Evolutionary conservation across 2,888 invertebrate genomes (phyloP).

Genomic region (Hermaeophaga mercurialis): DNA sequence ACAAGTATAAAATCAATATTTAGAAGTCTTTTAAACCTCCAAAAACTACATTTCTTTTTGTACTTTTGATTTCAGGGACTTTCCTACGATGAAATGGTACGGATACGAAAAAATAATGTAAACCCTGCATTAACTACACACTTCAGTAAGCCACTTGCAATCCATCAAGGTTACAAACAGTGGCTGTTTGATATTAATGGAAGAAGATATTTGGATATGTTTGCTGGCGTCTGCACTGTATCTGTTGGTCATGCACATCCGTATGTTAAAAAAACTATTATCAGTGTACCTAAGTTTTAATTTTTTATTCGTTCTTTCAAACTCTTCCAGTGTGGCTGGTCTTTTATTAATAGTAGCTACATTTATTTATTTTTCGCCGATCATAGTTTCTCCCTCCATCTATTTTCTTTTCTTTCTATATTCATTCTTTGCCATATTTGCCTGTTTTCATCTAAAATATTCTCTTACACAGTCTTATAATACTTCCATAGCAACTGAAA

Average conservation of each 20-base stretch:
- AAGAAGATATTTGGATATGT: conserved; percentile 89
- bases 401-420: too few relatives aligned
- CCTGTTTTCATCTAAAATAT: too few relatives aligned
- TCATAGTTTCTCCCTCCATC: too few relatives aligned
- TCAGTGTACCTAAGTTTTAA: too few relatives aligned
- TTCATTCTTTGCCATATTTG: too few relatives aligned
- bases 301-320: too few relatives aligned
- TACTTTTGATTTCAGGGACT: conserved; percentile 61
- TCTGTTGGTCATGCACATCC: conserved; percentile 98
- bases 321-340: too few relatives aligned
- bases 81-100: conserved; percentile 63
- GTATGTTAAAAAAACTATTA: too few relatives aligned
- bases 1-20: background rate
- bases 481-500: too few relatives aligned
- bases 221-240: conserved; percentile 96
- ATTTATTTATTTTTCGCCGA: too few relatives aligned
- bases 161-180: conserved; percentile 89
- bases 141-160: conserved; percentile 81
- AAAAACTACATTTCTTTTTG: background rate
- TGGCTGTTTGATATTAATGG: conserved; percentile 90
- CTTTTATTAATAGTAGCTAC: too few relatives aligned
- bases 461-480: too few relatives aligned
- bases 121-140: conserved; percentile 74
- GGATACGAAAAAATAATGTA: conserved; percentile 67
- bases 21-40: background rate